Conservation (phyloP, 2,113 vertebrate species). For the Hylia prasina region DNA sequence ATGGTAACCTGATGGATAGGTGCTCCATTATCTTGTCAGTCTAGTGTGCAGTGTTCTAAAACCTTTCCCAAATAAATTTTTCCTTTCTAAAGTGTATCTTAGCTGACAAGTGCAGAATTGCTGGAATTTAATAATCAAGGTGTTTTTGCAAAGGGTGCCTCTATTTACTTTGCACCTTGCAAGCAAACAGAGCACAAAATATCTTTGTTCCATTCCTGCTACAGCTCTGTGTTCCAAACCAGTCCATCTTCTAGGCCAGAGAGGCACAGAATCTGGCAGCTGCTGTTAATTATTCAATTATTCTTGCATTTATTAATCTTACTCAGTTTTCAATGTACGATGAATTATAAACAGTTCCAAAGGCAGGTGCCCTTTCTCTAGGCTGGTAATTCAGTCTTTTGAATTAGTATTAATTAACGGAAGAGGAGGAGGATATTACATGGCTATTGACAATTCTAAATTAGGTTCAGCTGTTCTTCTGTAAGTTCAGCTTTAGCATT, state of each 20-base stretch:
- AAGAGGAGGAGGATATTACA: not conserved
- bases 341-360: slow-evolving; percentile 23
- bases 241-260: not conserved
- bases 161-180: not conserved
- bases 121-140: not conserved
- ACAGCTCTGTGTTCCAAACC: not conserved
- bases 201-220: not conserved
- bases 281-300: slow-evolving; percentile 18
- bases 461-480: slow-evolving; percentile 4
- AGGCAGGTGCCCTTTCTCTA: slow-evolving; percentile 13
- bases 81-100: not conserved
- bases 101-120: not conserved
- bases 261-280: not conserved
- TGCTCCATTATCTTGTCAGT: not conserved
- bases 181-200: not conserved
- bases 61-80: not conserved
- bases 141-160: not conserved
- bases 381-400: not conserved
- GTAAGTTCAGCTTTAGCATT: slow-evolving; percentile 3
- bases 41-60: not conserved
- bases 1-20: not conserved
- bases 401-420: slow-evolving; percentile 22
- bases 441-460: slow-evolving; percentile 13
- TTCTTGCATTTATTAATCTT: not conserved
- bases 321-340: not conserved